phyloP scores from a whole-genome alignment of 2,797 vertebrate species.

The Phrynocephalus forsythii region DNA sequence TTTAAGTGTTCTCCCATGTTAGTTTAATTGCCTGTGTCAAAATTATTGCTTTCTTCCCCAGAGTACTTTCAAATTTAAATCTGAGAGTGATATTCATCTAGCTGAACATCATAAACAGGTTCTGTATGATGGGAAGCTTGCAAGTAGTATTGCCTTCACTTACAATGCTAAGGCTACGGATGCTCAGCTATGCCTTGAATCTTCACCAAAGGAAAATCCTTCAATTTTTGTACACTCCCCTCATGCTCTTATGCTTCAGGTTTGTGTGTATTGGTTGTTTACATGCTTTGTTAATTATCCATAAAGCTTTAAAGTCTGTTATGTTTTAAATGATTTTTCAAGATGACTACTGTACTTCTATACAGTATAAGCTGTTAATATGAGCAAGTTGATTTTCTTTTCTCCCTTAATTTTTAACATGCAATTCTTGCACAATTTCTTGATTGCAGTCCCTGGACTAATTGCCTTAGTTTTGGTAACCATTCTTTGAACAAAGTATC shows the following conservation, averaged over 20 bases:
- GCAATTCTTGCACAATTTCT: neutral
- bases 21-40: conserved; percentile 10
- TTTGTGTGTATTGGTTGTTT: conserved; percentile 65
- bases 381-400: neutral
- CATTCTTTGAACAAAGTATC: neutral
- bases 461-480: neutral
- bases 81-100: conserved; percentile 96
- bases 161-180: conserved; percentile 97
- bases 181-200: conserved; percentile 95
- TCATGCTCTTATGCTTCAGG: conserved; percentile 97
- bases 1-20: neutral
- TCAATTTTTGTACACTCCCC: conserved; percentile 98
- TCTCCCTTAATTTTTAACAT: neutral
- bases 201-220: conserved; percentile 94
- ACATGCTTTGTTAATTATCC: neutral
- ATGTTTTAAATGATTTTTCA: conserved; percentile 5
- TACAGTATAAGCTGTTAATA: neutral
- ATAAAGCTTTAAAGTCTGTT: neutral
- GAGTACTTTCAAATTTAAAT: conserved; percentile 99
- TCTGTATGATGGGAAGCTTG: conserved; percentile 94
- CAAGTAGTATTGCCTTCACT: conserved; percentile 94
- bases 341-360: neutral
- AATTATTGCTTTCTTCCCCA: conserved; percentile 65
- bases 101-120: conserved; percentile 98
- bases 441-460: neutral